phyloP scores from a whole-genome alignment of 53 echinoderm and acorn worm genomes.

The Astropecten irregularis region DNA sequence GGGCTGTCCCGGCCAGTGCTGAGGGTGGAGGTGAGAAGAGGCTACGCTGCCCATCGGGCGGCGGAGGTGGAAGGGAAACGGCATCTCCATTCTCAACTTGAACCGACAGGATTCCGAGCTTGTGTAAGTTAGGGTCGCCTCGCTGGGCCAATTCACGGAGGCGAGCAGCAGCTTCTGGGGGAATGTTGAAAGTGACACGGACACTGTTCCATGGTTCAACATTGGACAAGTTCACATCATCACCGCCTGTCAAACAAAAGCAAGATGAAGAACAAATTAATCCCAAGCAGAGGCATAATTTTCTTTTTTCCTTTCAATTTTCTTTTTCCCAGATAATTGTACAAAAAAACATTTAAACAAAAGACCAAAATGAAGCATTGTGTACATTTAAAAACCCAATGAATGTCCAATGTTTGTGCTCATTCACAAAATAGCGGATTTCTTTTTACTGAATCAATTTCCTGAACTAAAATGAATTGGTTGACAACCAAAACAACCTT shows the following conservation, averaged over 20 bases:
- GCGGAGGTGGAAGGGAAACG: constrained; percentile 59
- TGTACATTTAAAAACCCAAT: too few species aligned
- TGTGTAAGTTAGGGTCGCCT: constrained; percentile 79
- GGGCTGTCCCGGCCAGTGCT: constrained; percentile 12
- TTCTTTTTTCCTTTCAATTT: too few species aligned
- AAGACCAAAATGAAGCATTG: too few species aligned
- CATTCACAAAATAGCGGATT: too few species aligned
- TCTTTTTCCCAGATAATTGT: too few species aligned
- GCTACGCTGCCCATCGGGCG: constrained; percentile 16
- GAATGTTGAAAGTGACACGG: constrained; percentile 93
- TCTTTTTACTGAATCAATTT: too few species aligned
- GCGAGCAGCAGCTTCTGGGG: constrained; percentile 83
- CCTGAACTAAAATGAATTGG: too few species aligned
- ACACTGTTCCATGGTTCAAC: constrained; percentile 99
- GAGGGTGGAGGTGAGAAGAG: constrained; percentile 56
- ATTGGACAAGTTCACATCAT: constrained; percentile 68
- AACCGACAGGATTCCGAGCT: constrained; percentile 93
- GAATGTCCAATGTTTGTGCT: too few species aligned
- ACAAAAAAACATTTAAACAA: too few species aligned
- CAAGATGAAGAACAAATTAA: neutral
- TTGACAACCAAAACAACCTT: too few species aligned
- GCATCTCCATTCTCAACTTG: constrained; percentile 85
- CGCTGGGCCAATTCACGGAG: constrained; percentile 82
- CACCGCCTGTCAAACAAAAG: constrained; percentile 38
- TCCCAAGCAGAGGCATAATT: too few species aligned